Conservation (phyloP, 92 coral and sea anemone species). For the Plumapathes pennacea region DNA sequence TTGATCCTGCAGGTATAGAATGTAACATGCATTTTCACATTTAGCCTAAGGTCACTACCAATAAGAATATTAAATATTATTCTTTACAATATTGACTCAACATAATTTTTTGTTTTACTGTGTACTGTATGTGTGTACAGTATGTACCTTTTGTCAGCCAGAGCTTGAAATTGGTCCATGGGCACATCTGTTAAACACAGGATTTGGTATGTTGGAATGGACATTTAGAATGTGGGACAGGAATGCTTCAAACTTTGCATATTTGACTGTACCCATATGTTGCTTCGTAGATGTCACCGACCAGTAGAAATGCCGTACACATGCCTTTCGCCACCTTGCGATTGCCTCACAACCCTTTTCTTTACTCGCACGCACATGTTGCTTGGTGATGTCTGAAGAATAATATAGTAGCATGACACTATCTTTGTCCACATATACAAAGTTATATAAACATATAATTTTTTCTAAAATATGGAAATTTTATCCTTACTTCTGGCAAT, state of each 20-base stretch:
- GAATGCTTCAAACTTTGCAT: constrained; percentile 55
- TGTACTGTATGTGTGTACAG: too few species aligned
- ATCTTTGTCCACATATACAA: too few species aligned
- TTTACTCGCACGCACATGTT: constrained; percentile 5
- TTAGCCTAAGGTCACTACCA: too few species aligned
- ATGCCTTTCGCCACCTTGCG: constrained; percentile 61
- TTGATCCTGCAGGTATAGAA: constrained; percentile 3
- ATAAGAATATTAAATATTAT: not conserved
- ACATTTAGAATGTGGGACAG: constrained; percentile 35
- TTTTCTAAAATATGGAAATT: too few species aligned
- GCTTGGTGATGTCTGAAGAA: too few species aligned
- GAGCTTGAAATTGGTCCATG: constrained; percentile 24
- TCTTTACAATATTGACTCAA: too few species aligned
- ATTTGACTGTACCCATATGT: constrained; percentile 24
- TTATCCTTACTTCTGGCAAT: too few species aligned
- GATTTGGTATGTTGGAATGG: constrained; percentile 44
- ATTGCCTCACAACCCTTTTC: constrained; percentile 30
- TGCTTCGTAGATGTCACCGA: constrained; percentile 35
- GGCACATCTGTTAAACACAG: constrained; percentile 21
- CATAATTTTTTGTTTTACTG: too few species aligned
- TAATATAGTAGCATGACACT: too few species aligned
- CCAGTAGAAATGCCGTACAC: constrained; percentile 64
- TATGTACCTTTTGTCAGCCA: too few species aligned
- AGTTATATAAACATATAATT: too few species aligned
- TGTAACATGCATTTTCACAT: too few species aligned